phyloP scores from a whole-genome alignment of 2,888 invertebrate genomes.

The Drosophila paracracens region DNA sequence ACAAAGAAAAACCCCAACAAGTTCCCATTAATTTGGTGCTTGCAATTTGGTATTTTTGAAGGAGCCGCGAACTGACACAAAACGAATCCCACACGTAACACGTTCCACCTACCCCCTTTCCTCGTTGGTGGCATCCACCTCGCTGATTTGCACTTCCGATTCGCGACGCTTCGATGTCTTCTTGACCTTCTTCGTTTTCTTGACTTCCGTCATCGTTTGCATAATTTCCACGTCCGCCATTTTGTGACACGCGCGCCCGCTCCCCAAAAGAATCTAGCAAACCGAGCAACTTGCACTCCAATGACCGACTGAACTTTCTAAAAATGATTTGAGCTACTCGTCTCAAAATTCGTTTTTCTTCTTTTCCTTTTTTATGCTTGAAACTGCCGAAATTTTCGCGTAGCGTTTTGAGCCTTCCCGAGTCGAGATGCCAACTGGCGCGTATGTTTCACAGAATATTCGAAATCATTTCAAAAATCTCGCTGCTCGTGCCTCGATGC shows the following conservation, averaged over 20 bases:
- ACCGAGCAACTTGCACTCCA: conserved; percentile 63
- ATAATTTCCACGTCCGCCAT: conserved; percentile 97
- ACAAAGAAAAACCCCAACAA: not conserved
- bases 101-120: conserved; percentile 93
- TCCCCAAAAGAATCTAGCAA: conserved; percentile 7
- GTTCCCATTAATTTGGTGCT: not conserved
- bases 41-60: conserved; percentile 6
- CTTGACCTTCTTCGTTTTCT: conserved; percentile 96
- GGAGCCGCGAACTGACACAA: conserved; percentile 56
- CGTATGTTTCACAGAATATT: conserved; percentile 66
- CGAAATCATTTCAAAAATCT: conserved; percentile 63
- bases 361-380: not conserved
- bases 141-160: conserved; percentile 93
- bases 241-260: conserved; percentile 63
- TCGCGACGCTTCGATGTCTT: conserved; percentile 93
- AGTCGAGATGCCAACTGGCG: conserved; percentile 84
- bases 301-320: conserved; percentile 83
- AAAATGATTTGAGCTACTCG: conserved; percentile 48
- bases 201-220: conserved; percentile 93
- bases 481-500: conserved; percentile 29
- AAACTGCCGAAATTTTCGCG: conserved; percentile 46
- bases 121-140: conserved; percentile 90
- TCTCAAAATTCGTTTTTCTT: conserved; percentile 10
- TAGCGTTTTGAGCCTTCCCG: conserved; percentile 82
- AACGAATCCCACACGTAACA: conserved; percentile 84